Evolutionary conservation across 2,113 vertebrate genomes (phyloP).

Genomic region (Sardina pilchardus): DNA sequence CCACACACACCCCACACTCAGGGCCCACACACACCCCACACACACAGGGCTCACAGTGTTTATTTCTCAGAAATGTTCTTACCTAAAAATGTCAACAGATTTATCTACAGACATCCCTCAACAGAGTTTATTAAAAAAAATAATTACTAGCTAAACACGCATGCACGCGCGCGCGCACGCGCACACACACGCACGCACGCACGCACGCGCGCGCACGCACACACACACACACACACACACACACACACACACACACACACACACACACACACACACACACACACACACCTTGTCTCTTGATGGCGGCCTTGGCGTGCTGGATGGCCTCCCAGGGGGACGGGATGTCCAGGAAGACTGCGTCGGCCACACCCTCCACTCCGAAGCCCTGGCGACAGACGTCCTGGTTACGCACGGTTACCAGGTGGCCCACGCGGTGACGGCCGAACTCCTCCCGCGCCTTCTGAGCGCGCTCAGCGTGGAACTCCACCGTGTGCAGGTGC

Average conservation of each 20-base stretch:
- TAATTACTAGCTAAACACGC: too few relatives aligned
- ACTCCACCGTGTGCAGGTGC: slow-evolving; percentile 94
- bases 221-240: background rate
- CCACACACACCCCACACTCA: too few relatives aligned
- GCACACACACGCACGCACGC: background rate
- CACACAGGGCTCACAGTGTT: too few relatives aligned
- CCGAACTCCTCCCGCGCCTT: slow-evolving; percentile 86
- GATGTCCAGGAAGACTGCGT: slow-evolving; percentile 95
- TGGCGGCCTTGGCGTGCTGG: slow-evolving; percentile 82
- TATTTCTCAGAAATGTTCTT: too few relatives aligned
- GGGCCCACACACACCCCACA: too few relatives aligned
- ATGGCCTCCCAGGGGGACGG: slow-evolving; percentile 96
- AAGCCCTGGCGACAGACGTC: slow-evolving; percentile 95
- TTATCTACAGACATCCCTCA: too few relatives aligned
- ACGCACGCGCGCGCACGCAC: background rate
- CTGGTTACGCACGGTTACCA: slow-evolving; percentile 92
- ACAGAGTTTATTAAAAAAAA: too few relatives aligned
- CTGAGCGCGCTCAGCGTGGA: slow-evolving; percentile 90
- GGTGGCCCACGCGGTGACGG: slow-evolving; percentile 83
- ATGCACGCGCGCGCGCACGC: too few relatives aligned
- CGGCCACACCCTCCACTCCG: slow-evolving; percentile 80
- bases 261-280: slow-evolving; percentile 15
- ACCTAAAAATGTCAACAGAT: too few relatives aligned
- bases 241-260: slow-evolving; percentile 9
- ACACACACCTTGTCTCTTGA: slow-evolving; percentile 84